Evolutionary conservation across 2,113 vertebrate genomes (phyloP).

Genomic region (Lepus europaeus): DNA sequence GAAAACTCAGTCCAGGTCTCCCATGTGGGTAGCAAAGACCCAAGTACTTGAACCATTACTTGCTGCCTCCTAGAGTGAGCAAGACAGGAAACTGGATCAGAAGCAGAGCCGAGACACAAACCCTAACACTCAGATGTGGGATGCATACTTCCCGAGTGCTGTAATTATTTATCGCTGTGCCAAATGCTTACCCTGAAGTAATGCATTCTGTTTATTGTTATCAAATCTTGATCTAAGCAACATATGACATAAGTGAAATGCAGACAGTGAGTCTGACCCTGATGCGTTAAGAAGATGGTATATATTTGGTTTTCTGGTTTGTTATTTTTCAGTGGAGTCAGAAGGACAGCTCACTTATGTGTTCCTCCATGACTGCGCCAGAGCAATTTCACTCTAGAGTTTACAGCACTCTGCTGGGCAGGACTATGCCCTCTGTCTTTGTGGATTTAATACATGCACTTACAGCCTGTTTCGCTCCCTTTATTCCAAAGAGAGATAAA

Average conservation of each 20-base stretch:
- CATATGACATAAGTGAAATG: not conserved
- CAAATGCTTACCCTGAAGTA: not conserved
- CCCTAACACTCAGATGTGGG: too few species aligned
- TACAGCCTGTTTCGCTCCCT: not conserved
- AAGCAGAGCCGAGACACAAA: too few species aligned
- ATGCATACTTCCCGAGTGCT: too few species aligned
- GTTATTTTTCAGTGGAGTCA: not conserved
- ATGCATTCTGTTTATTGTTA: not conserved
- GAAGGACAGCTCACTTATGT: not conserved
- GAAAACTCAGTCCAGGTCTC: too few species aligned
- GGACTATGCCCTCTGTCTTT: not conserved
- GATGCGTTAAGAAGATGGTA: not conserved
- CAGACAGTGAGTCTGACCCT: not conserved
- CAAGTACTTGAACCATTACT: too few species aligned
- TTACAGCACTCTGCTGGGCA: not conserved
- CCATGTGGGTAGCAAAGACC: too few species aligned
- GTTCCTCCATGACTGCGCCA: not conserved
- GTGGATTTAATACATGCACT: not conserved
- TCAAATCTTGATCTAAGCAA: not conserved
- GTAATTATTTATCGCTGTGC: too few species aligned
- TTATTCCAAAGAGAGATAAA: conserved; percentile 32
- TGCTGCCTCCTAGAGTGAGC: too few species aligned
- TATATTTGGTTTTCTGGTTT: not conserved
- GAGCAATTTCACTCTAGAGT: not conserved
- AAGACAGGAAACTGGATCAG: too few species aligned